Percentiles rank a stretch among this genome's conserved stretches.
phyloP scores from a whole-genome alignment of 2,113 vertebrate genomes.

The Actenoides lindsayi region DNA sequence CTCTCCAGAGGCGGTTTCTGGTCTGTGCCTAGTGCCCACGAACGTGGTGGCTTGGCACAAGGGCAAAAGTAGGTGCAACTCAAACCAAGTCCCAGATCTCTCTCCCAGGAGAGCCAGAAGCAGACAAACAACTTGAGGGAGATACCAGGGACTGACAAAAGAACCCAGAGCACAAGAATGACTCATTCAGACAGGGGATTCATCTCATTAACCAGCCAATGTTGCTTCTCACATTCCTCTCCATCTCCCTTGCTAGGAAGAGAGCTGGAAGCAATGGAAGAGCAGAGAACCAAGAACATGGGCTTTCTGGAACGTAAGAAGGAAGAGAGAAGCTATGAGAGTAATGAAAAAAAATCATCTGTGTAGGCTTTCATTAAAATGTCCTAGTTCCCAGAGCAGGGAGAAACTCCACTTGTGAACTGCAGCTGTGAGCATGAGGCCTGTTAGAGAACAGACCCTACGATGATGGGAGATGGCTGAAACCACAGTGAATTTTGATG shows the following conservation, averaged over 20 bases:
- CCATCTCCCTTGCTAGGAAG: background rate
- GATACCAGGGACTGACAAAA: background rate
- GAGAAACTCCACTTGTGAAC: background rate
- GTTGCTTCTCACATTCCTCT: background rate
- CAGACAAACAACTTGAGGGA: background rate
- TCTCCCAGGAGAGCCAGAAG: background rate
- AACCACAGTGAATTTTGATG: background rate
- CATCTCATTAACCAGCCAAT: background rate
- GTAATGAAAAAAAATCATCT: background rate
- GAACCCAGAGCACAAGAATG: background rate
- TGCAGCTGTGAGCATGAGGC: background rate
- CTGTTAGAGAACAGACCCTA: background rate
- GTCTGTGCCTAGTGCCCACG: rapidly evolving
- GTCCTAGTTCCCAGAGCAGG: background rate
- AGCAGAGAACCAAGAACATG: background rate
- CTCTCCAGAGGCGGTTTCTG: background rate
- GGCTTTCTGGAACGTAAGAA: background rate
- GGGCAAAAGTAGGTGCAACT: background rate
- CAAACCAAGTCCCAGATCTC: background rate
- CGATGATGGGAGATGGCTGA: background rate
- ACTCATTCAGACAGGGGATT: background rate
- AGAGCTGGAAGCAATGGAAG: background rate
- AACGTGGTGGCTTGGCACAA: background rate
- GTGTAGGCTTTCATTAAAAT: conserved; percentile 7
- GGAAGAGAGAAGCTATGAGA: background rate